These are phyloP conservation scores for Rhinoderma darwinii DNA, from an alignment of 2,113 vertebrate genomes.

Conservation along the genomic window DNA sequence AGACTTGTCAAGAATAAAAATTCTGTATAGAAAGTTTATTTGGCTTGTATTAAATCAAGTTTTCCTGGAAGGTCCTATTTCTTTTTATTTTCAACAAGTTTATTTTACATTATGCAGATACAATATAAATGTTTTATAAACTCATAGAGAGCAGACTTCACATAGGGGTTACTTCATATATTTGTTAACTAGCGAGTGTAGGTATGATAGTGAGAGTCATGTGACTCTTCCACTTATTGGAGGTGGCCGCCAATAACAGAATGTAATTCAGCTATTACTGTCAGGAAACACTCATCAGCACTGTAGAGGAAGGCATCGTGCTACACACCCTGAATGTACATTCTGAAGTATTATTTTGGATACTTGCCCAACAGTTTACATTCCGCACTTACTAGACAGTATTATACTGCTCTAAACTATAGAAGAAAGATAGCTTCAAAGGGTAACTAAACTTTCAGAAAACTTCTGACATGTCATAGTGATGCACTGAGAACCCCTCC, in stretches of 20 bases:
- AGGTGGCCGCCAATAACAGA: neutral
- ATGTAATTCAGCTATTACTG: neutral
- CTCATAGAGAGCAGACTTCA: neutral
- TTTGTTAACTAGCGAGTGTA: neutral
- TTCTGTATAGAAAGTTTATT: neutral
- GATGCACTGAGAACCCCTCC: too few relatives aligned
- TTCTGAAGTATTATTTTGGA: neutral
- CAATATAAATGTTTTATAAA: neutral
- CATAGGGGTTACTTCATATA: neutral
- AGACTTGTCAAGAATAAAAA: neutral
- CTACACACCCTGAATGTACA: conserved; percentile 11
- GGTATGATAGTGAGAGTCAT: neutral
- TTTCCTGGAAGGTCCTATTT: too few relatives aligned
- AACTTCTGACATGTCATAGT: too few relatives aligned
- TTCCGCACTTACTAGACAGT: neutral
- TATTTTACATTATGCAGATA: neutral
- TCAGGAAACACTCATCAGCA: neutral
- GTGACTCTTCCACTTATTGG: neutral
- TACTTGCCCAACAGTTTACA: neutral
- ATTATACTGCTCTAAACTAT: neutral
- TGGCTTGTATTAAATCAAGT: neutral
- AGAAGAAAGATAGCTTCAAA: neutral
- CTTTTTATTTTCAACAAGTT: too few relatives aligned
- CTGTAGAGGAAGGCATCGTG: neutral
- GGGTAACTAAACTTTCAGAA: too few relatives aligned